phyloP scores from a whole-genome alignment of 92 coral and sea anemone genomes.

The Palythoa caribaeorum region DNA sequence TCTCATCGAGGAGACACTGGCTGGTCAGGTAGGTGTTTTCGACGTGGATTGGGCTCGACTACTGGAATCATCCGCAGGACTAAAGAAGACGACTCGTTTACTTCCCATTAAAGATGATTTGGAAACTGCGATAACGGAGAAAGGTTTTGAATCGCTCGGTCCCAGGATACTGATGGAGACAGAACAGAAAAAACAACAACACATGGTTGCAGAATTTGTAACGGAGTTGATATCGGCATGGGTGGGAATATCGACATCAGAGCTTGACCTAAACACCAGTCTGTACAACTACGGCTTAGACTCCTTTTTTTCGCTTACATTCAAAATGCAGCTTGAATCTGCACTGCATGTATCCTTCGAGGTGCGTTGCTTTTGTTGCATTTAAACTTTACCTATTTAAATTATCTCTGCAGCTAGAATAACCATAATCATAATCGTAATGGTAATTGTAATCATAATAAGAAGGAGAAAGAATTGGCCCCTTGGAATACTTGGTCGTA shows the following conservation, averaged over 20 bases:
- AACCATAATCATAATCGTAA: too few relatives aligned
- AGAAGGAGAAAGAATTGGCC: too few relatives aligned
- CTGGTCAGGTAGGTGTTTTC: slow-evolving; percentile 56
- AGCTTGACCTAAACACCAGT: slow-evolving; percentile 66
- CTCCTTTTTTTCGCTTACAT: slow-evolving; percentile 69
- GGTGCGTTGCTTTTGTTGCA: slow-evolving; percentile 35
- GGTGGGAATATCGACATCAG: slow-evolving; percentile 60
- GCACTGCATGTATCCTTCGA: slow-evolving; percentile 70
- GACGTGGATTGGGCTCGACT: slow-evolving; percentile 73
- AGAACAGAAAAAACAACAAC: slow-evolving; percentile 29
- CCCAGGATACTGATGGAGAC: slow-evolving; percentile 52
- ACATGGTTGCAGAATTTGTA: slow-evolving; percentile 57
- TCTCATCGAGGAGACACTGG: slow-evolving; percentile 63
- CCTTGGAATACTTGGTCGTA: too few relatives aligned
- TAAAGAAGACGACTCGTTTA: slow-evolving; percentile 47
- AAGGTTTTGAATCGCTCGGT: slow-evolving; percentile 45
- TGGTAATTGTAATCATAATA: too few relatives aligned
- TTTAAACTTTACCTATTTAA: too few relatives aligned
- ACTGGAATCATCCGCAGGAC: slow-evolving; percentile 27
- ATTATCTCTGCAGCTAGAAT: too few relatives aligned
- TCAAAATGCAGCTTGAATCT: slow-evolving; percentile 62
- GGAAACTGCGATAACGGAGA: not conserved
- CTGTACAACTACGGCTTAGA: slow-evolving; percentile 72
- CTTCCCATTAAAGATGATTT: slow-evolving; percentile 36
- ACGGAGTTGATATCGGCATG: slow-evolving; percentile 43